A percentile compares a stretch with the other conserved stretches of the same genome.
phyloP scores from a whole-genome alignment of 2,888 invertebrate species.

The Tetanocera ferruginea region DNA sequence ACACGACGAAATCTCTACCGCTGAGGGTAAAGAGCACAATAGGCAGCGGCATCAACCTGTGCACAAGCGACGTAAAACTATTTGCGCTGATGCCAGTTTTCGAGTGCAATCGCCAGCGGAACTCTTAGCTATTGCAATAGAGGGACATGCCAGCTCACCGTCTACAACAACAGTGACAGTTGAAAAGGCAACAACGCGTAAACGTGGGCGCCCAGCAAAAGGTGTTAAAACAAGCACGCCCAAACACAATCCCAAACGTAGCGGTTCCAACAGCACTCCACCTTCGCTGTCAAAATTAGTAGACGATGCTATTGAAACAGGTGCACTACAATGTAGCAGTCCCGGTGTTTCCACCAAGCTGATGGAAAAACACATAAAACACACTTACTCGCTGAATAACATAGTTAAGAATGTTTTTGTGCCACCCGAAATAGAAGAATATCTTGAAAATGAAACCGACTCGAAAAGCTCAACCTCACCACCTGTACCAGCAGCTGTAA shows the following conservation, averaged over 20 bases:
- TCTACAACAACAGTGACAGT: conserved; percentile 38
- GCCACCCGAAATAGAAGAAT: conserved; percentile 55
- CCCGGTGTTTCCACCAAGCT: conserved; percentile 25
- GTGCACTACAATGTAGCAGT: conserved; percentile 36
- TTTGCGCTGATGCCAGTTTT: conserved; percentile 24
- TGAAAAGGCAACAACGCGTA: neutral
- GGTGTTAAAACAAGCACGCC: neutral
- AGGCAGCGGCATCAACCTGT: neutral
- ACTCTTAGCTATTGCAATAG: neutral
- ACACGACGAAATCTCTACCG: neutral
- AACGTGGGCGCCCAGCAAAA: conserved; percentile 21
- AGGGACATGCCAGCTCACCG: conserved; percentile 38
- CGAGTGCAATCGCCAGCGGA: neutral
- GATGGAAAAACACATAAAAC: conserved; percentile 42
- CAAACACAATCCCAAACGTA: neutral
- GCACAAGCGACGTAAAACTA: conserved; percentile 40
- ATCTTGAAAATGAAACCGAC: conserved; percentile 45
- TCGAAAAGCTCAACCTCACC: neutral
- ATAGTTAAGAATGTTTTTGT: conserved; percentile 53
- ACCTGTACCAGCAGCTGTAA: no score
- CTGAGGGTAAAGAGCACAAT: neutral
- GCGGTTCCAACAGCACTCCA: conserved; percentile 3
- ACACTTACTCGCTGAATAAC: conserved; percentile 51
- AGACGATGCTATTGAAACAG: neutral
- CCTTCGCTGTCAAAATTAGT: neutral